Evolutionary conservation across 2,888 invertebrate genomes (phyloP), one percentile per base, ranked within the genome.

Genomic region (Callinectes sapidus): DNA sequence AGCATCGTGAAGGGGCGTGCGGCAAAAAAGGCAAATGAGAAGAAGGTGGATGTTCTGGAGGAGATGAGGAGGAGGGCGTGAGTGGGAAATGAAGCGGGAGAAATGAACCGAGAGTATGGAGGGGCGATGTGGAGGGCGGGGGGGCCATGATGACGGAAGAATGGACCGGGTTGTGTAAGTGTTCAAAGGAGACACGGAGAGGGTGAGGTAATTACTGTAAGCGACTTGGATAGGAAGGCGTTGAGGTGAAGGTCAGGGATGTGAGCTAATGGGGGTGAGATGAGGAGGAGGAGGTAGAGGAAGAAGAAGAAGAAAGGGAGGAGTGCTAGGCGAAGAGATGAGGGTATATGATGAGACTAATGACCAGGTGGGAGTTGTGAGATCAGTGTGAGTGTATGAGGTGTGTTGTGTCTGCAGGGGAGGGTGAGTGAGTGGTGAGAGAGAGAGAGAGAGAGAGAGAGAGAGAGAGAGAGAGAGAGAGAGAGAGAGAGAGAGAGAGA

Each of bases 401-500:
- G 18, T 16, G 61, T 61, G 18, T 61, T 61, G 23, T 61, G 18
- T 61, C 61, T 8, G 61, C 61, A 61, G 61, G 23, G 5, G 23
- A 61, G 2, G 18, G 23, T 61, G 18, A 61, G 2, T 16, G 61
- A 61, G 61, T 16, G 23, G 23, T 61, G 61, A 18, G 61, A 61
- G 61, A 18, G 16, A 61, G 23, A 23, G 18, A 5, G 0, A 23
- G 0, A 18, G 61, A 10, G 18, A 5, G 18, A 61, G 18, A 61
- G 16, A 61, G 23, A 23, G 5, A 39, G 39, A 39, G 39, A 39
- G 39, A 39, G 39, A 48, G 61, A 16, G 61, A 61, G 61, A 61
- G 61, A 61, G 61, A 61, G 61, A 61, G 42, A 87, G 88, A 89
- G 89, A 89, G 89, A 89, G 89, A 89, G 89, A 89, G 89, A 89